These are phyloP conservation scores for Tetrapedia diversipes DNA, from an alignment of 2,888 invertebrate species.

Conservation along the genomic window DNA sequence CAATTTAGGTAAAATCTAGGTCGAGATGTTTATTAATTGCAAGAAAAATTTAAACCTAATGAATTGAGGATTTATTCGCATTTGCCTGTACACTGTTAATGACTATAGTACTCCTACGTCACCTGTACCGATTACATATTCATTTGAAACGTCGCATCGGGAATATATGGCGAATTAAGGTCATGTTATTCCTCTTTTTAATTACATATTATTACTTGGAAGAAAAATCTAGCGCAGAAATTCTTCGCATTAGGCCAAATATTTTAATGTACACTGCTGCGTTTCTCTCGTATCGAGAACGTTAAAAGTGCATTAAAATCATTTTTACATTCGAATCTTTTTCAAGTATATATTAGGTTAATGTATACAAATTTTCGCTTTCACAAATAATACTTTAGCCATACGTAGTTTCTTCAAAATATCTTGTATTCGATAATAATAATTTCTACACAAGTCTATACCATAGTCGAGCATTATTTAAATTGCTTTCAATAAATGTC, in stretches of 20 bases:
- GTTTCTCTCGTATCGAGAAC: constrained; percentile 28
- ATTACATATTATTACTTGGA: constrained; percentile 20
- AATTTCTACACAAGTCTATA: too few species aligned
- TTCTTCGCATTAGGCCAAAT: constrained; percentile 65
- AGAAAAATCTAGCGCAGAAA: constrained; percentile 36
- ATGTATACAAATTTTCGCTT: too few species aligned
- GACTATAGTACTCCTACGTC: constrained; percentile 39
- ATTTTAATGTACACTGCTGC: constrained; percentile 18
- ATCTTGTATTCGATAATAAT: too few species aligned
- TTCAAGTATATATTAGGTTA: not conserved
- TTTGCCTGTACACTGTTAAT: constrained; percentile 6
- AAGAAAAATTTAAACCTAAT: not conserved
- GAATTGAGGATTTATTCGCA: not conserved
- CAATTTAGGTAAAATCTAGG: not conserved
- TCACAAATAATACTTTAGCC: too few species aligned
- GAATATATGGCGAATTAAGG: constrained; percentile 18
- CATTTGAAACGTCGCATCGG: constrained; percentile 19
- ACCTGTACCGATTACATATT: constrained; percentile 24
- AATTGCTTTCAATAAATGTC: too few species aligned
- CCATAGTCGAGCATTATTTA: too few species aligned
- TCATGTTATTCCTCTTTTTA: constrained; percentile 13
- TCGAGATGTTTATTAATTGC: not conserved
- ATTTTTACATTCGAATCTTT: constrained; percentile 13
- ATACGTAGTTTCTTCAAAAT: too few species aligned
- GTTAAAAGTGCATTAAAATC: constrained; percentile 11